A percentile compares a stretch with the other conserved stretches of the same genome.
phyloP scores from a whole-genome alignment of 2,113 vertebrate species.

The Platysteira castanea region DNA sequence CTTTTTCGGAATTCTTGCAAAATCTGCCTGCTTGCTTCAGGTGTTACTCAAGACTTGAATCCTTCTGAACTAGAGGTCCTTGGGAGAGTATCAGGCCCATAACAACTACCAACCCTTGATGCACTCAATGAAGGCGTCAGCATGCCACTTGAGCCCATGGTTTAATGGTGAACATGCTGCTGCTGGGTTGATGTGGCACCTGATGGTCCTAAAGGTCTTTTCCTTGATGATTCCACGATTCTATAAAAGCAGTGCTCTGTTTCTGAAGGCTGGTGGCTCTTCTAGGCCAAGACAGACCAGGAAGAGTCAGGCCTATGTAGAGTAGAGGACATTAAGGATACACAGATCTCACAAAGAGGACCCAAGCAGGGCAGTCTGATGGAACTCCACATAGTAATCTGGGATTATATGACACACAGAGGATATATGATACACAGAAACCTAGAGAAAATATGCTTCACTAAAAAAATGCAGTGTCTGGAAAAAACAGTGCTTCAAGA shows the following conservation, averaged over 20 bases:
- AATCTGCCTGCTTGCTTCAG: neutral
- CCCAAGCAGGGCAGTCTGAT: neutral
- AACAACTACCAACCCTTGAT: neutral
- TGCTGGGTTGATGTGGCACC: accelerated
- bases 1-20: neutral
- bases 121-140: neutral
- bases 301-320: neutral
- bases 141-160: neutral
- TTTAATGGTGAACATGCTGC: neutral
- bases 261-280: neutral
- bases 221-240: neutral
- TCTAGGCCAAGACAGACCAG: neutral
- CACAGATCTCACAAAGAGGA: neutral
- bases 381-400: neutral
- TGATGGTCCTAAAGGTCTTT: neutral
- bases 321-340: neutral
- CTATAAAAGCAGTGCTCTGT: neutral
- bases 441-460: neutral
- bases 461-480: neutral
- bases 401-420: neutral
- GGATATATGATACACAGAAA: neutral
- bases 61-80: neutral
- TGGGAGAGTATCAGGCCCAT: neutral
- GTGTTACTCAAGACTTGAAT: neutral
- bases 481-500: neutral